Conservation (phyloP, 2,797 vertebrate species). For the Alcedo atthis region DNA sequence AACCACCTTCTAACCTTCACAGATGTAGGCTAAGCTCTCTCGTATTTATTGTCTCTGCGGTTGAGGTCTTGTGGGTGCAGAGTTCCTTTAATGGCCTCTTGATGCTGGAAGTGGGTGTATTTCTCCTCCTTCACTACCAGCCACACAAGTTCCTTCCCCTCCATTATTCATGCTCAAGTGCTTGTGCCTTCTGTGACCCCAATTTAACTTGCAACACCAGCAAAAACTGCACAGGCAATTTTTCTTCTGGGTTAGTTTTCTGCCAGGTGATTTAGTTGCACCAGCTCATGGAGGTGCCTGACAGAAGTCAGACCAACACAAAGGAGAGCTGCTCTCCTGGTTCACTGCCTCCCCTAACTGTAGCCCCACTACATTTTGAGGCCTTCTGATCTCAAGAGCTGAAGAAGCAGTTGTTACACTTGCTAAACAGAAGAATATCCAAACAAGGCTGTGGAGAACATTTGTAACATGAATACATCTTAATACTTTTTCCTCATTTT, state of each 20-base stretch:
- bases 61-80: background rate
- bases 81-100: background rate
- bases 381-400: background rate
- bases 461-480: fast-evolving
- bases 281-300: background rate
- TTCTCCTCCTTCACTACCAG: background rate
- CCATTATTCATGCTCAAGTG: fast-evolving
- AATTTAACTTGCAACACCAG: background rate
- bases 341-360: background rate
- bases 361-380: background rate
- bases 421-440: background rate
- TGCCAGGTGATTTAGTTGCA: background rate
- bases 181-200: background rate
- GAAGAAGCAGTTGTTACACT: background rate
- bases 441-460: background rate
- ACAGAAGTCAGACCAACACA: background rate
- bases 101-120: background rate
- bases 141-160: background rate
- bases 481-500: background rate
- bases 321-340: background rate
- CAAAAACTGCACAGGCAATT: background rate
- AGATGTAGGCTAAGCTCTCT: background rate
- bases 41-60: background rate
- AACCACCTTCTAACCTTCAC: background rate
- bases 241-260: background rate